These are phyloP conservation scores for Agrotis segetum DNA, from an alignment of 2,888 invertebrate species.

Conservation along the genomic window DNA sequence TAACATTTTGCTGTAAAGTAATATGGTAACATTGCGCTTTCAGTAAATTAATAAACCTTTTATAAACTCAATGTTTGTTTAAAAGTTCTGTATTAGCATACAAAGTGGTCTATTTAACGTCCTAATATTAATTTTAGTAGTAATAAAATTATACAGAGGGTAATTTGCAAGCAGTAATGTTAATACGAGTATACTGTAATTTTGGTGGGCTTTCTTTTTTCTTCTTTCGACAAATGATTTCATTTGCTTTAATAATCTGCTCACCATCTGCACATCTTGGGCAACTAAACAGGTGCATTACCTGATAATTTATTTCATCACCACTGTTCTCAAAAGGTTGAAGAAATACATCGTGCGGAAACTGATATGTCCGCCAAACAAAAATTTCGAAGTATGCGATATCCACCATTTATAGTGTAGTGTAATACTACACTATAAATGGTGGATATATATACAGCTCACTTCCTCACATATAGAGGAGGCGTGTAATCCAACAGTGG, in stretches of 20 bases:
- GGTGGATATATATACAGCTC: too few species aligned
- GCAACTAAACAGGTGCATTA: too few species aligned
- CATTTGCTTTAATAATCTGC: background rate
- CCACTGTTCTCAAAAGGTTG: too few species aligned
- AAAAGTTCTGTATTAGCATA: constrained; percentile 34
- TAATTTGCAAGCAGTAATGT: constrained; percentile 23
- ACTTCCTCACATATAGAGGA: too few species aligned
- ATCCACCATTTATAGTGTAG: too few species aligned
- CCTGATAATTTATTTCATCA: too few species aligned
- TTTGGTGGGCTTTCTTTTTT: constrained; percentile 26
- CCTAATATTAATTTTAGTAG: constrained; percentile 12
- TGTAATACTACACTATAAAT: too few species aligned
- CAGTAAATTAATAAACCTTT: constrained; percentile 34
- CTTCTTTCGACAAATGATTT: background rate
- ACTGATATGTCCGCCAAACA: too few species aligned
- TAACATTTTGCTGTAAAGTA: constrained; percentile 8
- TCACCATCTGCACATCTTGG: too few species aligned
- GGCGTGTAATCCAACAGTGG: too few species aligned
- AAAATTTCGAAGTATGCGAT: too few species aligned
- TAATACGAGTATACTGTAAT: background rate
- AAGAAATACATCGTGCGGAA: too few species aligned
- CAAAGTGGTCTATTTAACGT: constrained; percentile 28
- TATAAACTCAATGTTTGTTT: constrained; percentile 31
- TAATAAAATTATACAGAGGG: constrained; percentile 31
- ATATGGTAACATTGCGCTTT: constrained; percentile 26